A percentile compares a stretch with the other conserved stretches of the same genome.
These are phyloP conservation scores for Camponotus pennsylvanicus DNA, from an alignment of 1,140 invertebrate species.

Conservation along the genomic window DNA sequence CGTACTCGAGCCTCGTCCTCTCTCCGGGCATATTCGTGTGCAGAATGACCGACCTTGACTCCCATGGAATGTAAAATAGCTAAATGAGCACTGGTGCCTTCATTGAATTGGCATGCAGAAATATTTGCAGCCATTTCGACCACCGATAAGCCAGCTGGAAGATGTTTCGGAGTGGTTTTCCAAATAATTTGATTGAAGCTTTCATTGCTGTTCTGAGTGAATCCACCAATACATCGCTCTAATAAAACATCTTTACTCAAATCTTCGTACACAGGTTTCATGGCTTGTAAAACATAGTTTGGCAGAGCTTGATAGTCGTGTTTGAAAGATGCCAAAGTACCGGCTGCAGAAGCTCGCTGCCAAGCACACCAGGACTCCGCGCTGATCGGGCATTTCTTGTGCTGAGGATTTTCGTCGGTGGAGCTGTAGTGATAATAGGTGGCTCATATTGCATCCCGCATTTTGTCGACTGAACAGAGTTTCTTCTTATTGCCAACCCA, in stretches of 20 bases:
- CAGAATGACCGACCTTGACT: no score
- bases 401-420: conserved; percentile 31
- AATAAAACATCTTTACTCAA: neutral
- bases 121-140: no score
- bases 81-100: no score
- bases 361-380: conserved; percentile 41
- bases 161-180: neutral
- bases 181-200: neutral
- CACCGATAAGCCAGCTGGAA: no score
- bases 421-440: conserved; percentile 5
- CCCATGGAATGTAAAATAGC: no score
- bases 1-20: no score
- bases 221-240: neutral
- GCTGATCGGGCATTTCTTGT: neutral
- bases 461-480: neutral
- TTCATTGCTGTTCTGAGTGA: neutral
- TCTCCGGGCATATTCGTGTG: no score
- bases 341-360: neutral
- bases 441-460: conserved; percentile 22
- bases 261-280: neutral
- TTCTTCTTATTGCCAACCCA: neutral
- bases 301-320: neutral
- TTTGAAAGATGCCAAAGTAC: neutral
- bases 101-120: no score
- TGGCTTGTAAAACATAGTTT: neutral